These are phyloP conservation scores for Rhegmatorhina hoffmannsi DNA, from an alignment of 2,113 vertebrate genomes.

Conservation along the genomic window DNA sequence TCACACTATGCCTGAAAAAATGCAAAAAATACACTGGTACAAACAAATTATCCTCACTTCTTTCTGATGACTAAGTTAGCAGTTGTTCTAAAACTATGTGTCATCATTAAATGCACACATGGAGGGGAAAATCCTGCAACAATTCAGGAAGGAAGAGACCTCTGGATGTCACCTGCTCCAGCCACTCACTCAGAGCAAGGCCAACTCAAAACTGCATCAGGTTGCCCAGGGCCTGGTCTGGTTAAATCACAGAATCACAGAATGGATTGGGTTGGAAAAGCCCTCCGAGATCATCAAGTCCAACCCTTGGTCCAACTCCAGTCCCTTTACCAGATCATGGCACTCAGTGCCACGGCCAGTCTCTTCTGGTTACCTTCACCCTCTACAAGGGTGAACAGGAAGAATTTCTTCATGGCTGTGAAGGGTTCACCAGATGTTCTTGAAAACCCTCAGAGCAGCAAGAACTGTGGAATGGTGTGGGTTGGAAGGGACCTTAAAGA, in stretches of 20 bases:
- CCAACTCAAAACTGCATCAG: neutral
- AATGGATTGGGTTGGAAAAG: too few species aligned
- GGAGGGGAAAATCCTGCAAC: neutral
- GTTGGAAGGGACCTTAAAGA: neutral
- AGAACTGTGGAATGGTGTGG: rapidly evolving
- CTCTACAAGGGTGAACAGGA: neutral
- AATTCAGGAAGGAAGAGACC: neutral
- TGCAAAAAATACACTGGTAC: neutral
- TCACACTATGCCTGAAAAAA: neutral
- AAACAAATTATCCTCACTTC: neutral
- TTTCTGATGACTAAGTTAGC: neutral
- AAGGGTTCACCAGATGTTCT: rapidly evolving
- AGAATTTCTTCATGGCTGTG: neutral
- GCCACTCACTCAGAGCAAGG: neutral
- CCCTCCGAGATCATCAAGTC: too few species aligned
- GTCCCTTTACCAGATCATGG: too few species aligned
- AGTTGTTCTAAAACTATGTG: neutral
- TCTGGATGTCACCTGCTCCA: neutral
- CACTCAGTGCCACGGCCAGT: too few species aligned
- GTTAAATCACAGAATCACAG: too few species aligned
- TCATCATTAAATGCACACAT: neutral
- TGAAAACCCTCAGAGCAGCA: neutral
- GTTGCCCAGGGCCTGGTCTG: too few species aligned
- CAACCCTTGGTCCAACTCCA: too few species aligned
- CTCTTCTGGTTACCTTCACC: too few species aligned